phyloP scores from a whole-genome alignment of 1,140 invertebrate genomes.

The Drosophila watanabei region DNA sequence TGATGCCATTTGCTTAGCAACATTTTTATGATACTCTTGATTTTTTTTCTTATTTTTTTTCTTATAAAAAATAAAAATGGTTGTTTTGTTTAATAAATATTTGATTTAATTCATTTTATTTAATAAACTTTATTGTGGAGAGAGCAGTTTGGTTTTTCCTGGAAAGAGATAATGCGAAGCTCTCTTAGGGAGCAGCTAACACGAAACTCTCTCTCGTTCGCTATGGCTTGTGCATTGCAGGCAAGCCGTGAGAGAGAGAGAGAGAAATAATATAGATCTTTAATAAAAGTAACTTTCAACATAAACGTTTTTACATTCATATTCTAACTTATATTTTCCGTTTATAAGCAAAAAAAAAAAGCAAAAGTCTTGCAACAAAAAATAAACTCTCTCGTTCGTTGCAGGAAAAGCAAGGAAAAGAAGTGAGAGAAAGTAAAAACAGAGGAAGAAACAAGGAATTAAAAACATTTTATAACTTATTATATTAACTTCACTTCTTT shows the following conservation, averaged over 20 bases:
- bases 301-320: too few species aligned
- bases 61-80: not conserved
- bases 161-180: not conserved
- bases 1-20: conserved; percentile 7
- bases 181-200: too few species aligned
- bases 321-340: too few species aligned
- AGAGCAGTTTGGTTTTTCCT: not conserved
- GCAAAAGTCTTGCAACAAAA: too few species aligned
- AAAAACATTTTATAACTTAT: not conserved
- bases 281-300: too few species aligned
- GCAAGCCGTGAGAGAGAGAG: not conserved
- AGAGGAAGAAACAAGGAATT: not conserved
- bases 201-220: not conserved
- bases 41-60: too few species aligned
- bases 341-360: too few species aligned
- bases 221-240: not conserved
- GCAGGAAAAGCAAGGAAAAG: too few species aligned
- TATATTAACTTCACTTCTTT: too few species aligned
- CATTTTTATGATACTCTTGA: too few species aligned
- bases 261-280: too few species aligned
- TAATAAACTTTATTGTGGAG: not conserved
- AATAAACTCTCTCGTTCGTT: too few species aligned
- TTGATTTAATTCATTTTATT: not conserved
- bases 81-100: not conserved
- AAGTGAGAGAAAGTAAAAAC: not conserved